These are phyloP conservation scores for Caenorhabditis panamensis DNA, from an alignment of 2,888 invertebrate species.

Conservation along the genomic window DNA sequence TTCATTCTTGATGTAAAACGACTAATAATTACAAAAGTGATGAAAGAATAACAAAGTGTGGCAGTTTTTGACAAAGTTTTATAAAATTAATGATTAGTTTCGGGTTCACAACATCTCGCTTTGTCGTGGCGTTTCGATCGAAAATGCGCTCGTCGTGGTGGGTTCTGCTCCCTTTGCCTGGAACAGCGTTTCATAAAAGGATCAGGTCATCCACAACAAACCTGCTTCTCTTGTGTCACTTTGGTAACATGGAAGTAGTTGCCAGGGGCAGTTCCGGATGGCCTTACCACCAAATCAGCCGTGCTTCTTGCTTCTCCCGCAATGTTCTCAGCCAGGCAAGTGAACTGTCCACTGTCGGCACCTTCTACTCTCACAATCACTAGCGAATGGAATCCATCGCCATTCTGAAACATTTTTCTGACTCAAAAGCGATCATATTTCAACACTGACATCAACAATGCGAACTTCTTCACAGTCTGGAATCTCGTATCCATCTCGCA, in stretches of 20 bases:
- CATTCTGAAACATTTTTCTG: conserved; percentile 67
- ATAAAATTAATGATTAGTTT: conserved; percentile 23
- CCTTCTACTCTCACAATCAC: conserved; percentile 92
- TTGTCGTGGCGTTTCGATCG: conserved; percentile 70
- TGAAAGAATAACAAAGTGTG: conserved; percentile 34
- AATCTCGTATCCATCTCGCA: conserved; percentile 87
- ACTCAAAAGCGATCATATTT: background rate
- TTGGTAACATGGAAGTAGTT: conserved; percentile 81
- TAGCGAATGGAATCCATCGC: conserved; percentile 85
- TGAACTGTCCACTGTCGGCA: conserved; percentile 98
- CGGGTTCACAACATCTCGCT: conserved; percentile 66
- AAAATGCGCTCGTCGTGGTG: conserved; percentile 64
- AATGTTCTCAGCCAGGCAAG: conserved; percentile 92
- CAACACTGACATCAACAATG: conserved; percentile 75
- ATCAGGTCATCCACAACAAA: conserved; percentile 13
- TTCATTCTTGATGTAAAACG: conserved; percentile 31
- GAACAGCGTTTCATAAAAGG: background rate
- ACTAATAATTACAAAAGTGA: conserved; percentile 42
- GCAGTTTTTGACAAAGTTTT: background rate
- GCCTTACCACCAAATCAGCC: conserved; percentile 88
- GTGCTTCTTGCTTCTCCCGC: conserved; percentile 87
- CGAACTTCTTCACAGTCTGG: conserved; percentile 80
- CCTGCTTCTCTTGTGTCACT: conserved; percentile 79
- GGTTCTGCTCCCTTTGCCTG: conserved; percentile 68
- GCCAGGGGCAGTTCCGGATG: conserved; percentile 75